Evolutionary conservation across 30 jellyfish, hydroid and myxozoan genomes (phyloP).

Genomic region (Turritopsis dohrnii): DNA sequence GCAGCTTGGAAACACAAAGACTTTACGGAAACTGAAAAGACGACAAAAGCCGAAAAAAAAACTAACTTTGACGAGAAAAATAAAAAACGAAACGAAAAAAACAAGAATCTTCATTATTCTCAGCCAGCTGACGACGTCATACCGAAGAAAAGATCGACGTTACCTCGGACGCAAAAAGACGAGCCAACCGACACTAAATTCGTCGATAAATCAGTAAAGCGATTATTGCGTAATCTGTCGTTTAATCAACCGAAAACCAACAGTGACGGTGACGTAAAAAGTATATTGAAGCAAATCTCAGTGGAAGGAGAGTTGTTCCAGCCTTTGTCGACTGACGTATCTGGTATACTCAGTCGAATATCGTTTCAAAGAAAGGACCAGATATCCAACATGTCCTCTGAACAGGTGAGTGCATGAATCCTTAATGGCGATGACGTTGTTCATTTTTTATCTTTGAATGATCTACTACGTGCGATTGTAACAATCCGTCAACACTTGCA

Average conservation of each 20-base stretch:
- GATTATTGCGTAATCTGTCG: slow-evolving; percentile 2
- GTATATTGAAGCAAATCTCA: background rate
- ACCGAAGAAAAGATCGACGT: background rate
- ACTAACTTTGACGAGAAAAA: background rate
- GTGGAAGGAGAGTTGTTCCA: background rate
- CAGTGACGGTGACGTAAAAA: background rate
- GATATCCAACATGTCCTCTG: background rate
- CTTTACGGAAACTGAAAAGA: background rate
- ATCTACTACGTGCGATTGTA: background rate
- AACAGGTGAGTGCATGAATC: background rate
- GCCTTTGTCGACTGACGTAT: background rate
- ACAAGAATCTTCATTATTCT: background rate
- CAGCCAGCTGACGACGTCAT: background rate
- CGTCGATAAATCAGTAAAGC: slow-evolving; percentile 3
- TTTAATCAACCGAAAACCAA: background rate
- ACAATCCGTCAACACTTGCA: background rate
- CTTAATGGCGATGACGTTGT: background rate
- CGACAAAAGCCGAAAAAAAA: background rate
- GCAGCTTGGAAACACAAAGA: background rate
- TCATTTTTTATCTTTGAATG: background rate
- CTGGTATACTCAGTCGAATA: background rate
- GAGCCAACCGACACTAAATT: background rate
- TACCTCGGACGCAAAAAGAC: background rate
- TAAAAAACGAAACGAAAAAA: background rate
- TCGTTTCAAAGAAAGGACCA: background rate